Evolutionary conservation across 2,797 vertebrate species (phyloP).

Genomic region (Macrochelys suwanniensis): DNA sequence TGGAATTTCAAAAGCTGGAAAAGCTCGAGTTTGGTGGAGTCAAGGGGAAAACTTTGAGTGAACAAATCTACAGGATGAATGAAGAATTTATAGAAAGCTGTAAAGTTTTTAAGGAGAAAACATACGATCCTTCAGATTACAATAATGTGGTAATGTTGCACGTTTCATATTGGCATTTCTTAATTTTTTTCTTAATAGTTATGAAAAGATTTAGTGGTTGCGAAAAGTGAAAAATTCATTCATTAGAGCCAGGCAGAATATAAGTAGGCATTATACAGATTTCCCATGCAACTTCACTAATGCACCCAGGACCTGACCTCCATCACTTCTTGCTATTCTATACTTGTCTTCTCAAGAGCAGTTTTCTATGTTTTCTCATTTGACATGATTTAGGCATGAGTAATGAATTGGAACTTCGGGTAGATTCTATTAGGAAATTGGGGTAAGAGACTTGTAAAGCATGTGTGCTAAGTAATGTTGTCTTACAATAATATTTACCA

Average conservation of each 20-base stretch:
- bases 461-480: not conserved
- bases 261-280: not conserved
- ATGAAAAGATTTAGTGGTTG: not conserved
- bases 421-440: not conserved
- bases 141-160: conserved; percentile 77
- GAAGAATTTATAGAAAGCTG: conserved; percentile 82
- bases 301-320: not conserved
- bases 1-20: conserved; percentile 88
- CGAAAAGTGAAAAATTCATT: not conserved
- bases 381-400: not conserved
- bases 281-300: not conserved
- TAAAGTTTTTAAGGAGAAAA: conserved; percentile 80
- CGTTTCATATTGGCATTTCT: not conserved
- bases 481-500: not conserved
- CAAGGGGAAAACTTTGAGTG: conserved; percentile 82
- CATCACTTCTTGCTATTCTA: not conserved
- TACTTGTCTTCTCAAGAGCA: not conserved
- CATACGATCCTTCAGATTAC: conserved; percentile 77
- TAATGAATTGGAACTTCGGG: not conserved
- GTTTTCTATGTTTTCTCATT: not conserved
- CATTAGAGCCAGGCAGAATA: not conserved
- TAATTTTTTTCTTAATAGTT: not conserved
- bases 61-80: conserved; percentile 78
- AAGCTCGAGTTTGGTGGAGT: conserved; percentile 86
- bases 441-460: not conserved